Base-by-base conservation (phyloP, 1,140 invertebrate genomes). In the Nephila pilipes region DNA sequence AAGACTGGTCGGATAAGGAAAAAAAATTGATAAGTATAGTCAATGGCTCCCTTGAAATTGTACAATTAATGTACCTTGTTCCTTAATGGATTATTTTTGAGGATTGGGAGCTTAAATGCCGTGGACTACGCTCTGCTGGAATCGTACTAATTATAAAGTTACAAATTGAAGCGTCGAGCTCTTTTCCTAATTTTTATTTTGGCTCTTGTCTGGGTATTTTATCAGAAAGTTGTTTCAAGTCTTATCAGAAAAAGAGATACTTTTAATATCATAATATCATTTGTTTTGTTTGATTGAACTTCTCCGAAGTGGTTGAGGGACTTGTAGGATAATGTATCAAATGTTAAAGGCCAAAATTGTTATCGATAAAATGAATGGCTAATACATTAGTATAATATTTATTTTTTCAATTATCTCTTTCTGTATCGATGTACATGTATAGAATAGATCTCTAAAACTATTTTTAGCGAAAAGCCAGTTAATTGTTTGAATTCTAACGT, bases 41-140 rank as follows among this genome's bases (percentile, higher is more conserved):
- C 69, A 75, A 75, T 75, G 69, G 29, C 69, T 75, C 69, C 69
- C 69, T 75, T 36, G 69, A 75, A 75, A 75, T 75, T 75, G 69
- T 75, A 75, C 69, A 75, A 75, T 75, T 75, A 75, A 75, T 75
- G 69, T 36, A 75, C 69, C 32, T 75, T 20, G 69, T 36, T 75
- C 29, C 69, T 75, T 75, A 75, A 75, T 75, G 69, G 69, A 75
- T 75, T 75, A 75, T 75, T 75, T 75, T 75, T 36, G 69, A 75
- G 69, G 29, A 75, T 36, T 75, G 69, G 69, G 69, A 75, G 12
- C 3, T 75, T 25, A 25, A 29, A 29, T 16, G 29, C 65, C 5
- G 65, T 36, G 20, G 32, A 32, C 25, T 36, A 18, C n/a, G 69
- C 18, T 8, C 29, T 75, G 29, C 69, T 18, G 25, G 18, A 75